Percentiles rank a stretch among this genome's conserved stretches.
Conservation (phyloP, 2,797 vertebrate species). For the Balearica regulorum region DNA sequence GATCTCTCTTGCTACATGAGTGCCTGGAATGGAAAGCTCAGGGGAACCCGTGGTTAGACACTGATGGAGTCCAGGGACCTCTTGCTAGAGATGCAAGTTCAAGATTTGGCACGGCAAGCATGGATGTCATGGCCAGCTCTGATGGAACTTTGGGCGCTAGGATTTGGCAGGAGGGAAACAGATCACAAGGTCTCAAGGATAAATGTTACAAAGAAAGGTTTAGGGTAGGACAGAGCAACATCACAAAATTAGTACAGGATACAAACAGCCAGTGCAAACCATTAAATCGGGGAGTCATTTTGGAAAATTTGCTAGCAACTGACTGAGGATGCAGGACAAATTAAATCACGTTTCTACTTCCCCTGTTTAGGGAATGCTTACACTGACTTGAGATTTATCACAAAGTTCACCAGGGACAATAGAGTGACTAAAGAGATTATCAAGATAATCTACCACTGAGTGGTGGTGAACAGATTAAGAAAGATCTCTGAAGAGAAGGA, state of each 20-base stretch:
- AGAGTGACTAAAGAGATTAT: background rate
- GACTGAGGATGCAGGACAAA: background rate
- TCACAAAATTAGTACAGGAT: background rate
- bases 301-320: background rate
- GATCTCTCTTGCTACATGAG: background rate
- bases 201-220: background rate
- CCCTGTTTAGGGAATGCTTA: background rate
- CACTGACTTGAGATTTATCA: background rate
- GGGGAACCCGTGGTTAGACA: background rate
- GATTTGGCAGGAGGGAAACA: background rate
- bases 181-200: background rate
- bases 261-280: background rate
- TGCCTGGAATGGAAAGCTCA: background rate
- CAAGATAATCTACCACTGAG: background rate
- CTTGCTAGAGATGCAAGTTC: background rate
- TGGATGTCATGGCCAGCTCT: background rate
- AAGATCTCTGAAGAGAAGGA: background rate
- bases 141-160: background rate
- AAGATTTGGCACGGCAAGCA: background rate
- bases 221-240: background rate
- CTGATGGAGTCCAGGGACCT: background rate
- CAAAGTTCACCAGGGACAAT: background rate
- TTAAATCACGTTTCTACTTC: background rate
- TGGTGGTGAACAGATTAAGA: background rate
- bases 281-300: background rate